Percentiles rank a stretch among this genome's conserved stretches.
Conservation (phyloP, 2,888 invertebrate species). For the Amphipyra berbera region DNA sequence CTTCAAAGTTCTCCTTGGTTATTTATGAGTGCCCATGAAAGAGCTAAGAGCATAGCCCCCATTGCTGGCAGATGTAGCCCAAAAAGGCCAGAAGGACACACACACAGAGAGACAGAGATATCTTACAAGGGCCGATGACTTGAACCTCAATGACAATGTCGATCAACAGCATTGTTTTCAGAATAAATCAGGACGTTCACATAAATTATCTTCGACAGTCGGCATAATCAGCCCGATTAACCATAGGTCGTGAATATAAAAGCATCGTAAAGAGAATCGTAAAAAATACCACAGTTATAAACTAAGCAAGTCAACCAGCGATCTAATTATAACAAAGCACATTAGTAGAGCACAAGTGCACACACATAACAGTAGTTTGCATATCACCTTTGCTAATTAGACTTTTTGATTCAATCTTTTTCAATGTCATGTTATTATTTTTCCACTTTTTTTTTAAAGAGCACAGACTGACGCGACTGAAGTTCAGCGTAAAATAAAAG, state of each 20-base stretch:
- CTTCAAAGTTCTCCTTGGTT: background rate
- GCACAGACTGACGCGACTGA: conserved; percentile 55
- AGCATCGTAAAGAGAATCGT: conserved; percentile 34
- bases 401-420: conserved; percentile 74
- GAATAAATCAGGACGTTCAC: conserved; percentile 44
- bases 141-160: conserved; percentile 43
- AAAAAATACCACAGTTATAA: conserved; percentile 36
- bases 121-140: conserved; percentile 36
- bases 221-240: conserved; percentile 30
- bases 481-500: conserved; percentile 78
- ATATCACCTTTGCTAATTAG: conserved; percentile 72
- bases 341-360: conserved; percentile 63
- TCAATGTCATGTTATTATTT: conserved; percentile 71
- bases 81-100: conserved; percentile 5
- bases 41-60: background rate
- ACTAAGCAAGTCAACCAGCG: conserved; percentile 57
- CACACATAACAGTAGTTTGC: conserved; percentile 55
- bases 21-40: background rate
- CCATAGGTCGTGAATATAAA: conserved; percentile 38
- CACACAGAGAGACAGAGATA: conserved; percentile 13
- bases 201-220: conserved; percentile 32
- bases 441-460: conserved; percentile 48
- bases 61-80: background rate
- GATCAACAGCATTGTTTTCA: conserved; percentile 37
- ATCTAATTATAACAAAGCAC: conserved; percentile 63